Conservation (phyloP, 1,140 invertebrate genomes). For the Harlomillsia oculata region DNA sequence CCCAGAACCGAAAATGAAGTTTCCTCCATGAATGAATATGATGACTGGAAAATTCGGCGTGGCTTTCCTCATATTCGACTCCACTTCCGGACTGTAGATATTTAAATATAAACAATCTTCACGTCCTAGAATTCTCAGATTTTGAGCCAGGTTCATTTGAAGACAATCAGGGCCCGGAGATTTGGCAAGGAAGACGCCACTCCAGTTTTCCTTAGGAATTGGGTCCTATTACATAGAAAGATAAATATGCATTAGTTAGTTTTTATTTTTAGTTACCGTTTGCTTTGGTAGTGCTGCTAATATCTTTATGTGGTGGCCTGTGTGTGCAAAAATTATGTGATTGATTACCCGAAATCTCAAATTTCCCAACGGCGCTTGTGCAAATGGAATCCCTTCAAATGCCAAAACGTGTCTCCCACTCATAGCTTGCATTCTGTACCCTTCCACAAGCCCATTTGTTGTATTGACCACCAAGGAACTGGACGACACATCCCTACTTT, state of each 20-base stretch:
- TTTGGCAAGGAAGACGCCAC: constrained; percentile 2
- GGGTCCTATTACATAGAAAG: constrained; percentile 9
- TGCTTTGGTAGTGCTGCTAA: too few species aligned
- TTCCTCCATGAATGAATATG: constrained; percentile 20
- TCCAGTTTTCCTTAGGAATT: constrained; percentile 11
- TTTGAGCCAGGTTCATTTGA: constrained; percentile 5
- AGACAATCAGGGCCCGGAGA: constrained; percentile 15
- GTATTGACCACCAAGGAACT: not conserved
- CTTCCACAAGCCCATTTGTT: not conserved
- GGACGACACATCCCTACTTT: too few species aligned
- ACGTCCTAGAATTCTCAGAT: constrained; percentile 3
- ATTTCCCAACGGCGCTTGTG: not conserved
- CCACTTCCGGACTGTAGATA: constrained; percentile 14
- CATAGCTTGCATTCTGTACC: constrained; percentile 3
- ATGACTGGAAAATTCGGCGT: constrained; percentile 15
- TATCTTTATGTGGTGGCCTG: too few species aligned
- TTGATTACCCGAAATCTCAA: constrained; percentile 14
- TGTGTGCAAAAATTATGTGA: too few species aligned
- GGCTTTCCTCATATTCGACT: not conserved
- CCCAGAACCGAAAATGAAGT: not conserved
- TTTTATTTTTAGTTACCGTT: too few species aligned
- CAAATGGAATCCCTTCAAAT: constrained; percentile 11
- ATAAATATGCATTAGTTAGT: too few species aligned
- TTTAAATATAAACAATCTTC: constrained; percentile 22
- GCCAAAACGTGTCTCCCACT: not conserved